Base-by-base conservation (phyloP, 2,797 vertebrate genomes). In the Rhinophrynus dorsalis region DNA sequence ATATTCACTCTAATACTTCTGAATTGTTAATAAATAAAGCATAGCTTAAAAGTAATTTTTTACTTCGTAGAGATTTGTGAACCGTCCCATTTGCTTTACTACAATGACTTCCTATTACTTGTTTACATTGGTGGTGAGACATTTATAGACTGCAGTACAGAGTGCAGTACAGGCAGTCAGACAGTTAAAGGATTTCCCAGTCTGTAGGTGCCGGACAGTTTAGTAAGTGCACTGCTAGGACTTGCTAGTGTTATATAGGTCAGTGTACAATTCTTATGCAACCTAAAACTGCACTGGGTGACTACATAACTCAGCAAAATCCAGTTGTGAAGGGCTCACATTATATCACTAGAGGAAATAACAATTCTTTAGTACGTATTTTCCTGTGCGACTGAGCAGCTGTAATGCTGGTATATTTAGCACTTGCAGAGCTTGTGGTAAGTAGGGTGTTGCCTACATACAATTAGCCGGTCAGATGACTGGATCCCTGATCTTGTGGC, bases 381-480 rank as follows among this genome's bases (percentile, higher is more conserved):
- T 77, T 75, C 77, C 79, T 65, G 51, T 76, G 63, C 67, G 80
- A 82, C 75, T 77, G 59, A 81, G 82, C 82, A 82, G 79, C 88
- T 89, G 82, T 77, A 80, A 83, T 85, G 84, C 85, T 85, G 88
- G 86, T 89, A 87, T 87, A 84, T 88, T 89, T 88, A 88, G 88
- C 88, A 84, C 82, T 83, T 86, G 86, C 84, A 66, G 80, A 82
- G 82, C 81, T 80, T 85, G 85, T 88, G 87, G 86, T 90, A 88
- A 87, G 86, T 78, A 87, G 79, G 85, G 81, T 85, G 83, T 82
- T 86, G 84, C 81, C 75, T 84, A 55, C 85, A 86, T 78, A 89
- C 85, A 90, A 83, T 86, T 85, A 90, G 85, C 89, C 89, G 87
- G 90, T 89, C 86, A 77, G 85, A 88, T 88, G 89, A 83, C 74